Conservation (phyloP, 1,140 invertebrate species). For the Polypedilum vanderplanki region DNA sequence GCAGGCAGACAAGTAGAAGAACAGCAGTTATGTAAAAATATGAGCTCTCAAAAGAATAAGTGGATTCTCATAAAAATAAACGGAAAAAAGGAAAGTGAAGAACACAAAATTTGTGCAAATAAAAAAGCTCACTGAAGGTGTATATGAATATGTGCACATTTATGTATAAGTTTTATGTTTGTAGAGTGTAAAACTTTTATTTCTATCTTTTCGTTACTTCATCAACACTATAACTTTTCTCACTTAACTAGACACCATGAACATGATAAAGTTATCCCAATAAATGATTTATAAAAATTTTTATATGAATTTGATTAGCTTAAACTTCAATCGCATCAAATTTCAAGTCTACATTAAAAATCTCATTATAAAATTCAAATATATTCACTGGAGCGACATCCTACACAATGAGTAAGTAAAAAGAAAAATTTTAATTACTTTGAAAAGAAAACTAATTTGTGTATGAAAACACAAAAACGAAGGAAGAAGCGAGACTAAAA, state of each 20-base stretch:
- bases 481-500: background rate
- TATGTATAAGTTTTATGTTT: no score
- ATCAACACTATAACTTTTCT: background rate
- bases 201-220: conserved; percentile 3
- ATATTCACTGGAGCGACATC: background rate
- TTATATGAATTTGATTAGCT: no score
- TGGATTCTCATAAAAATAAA: conserved; percentile 18
- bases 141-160: background rate
- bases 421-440: background rate
- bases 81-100: no score
- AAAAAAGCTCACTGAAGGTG: conserved; percentile 9
- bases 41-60: conserved; percentile 3
- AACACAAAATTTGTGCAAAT: background rate
- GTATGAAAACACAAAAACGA: background rate
- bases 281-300: no score
- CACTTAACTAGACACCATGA: background rate
- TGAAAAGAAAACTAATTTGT: conserved; percentile 4
- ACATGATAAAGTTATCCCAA: no score
- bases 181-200: conserved; percentile 10
- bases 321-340: no score
- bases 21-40: conserved; percentile 8
- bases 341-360: no score
- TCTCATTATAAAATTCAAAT: background rate
- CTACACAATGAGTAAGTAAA: background rate
- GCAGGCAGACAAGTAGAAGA: background rate